A percentile compares a stretch with the other conserved stretches of the same genome.
These are phyloP conservation scores for Girardinichthys multiradiatus DNA, from an alignment of 2,113 vertebrate species.

Conservation along the genomic window DNA sequence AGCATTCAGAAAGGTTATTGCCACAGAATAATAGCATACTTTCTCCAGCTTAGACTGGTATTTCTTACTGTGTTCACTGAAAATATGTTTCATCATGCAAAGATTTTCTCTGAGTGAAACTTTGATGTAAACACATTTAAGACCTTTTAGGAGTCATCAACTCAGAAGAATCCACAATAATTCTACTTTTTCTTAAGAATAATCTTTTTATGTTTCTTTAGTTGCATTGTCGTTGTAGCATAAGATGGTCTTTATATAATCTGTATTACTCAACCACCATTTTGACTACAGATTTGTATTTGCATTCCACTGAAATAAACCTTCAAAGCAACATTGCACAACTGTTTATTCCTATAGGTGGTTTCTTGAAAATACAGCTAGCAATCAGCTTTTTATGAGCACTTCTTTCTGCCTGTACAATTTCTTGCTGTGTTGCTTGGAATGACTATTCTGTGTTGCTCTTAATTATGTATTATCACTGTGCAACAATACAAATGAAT, in stretches of 20 bases:
- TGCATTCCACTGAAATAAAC: neutral
- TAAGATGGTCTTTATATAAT: neutral
- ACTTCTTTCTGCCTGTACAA: neutral
- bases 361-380: too few relatives aligned
- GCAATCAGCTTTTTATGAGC: too few relatives aligned
- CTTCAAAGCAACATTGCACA: neutral
- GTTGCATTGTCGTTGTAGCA: neutral
- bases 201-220: neutral
- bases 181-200: neutral
- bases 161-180: neutral
- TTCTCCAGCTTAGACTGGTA: neutral
- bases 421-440: conserved; percentile 27
- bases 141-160: neutral
- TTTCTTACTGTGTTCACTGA: neutral
- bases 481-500: conserved; percentile 8
- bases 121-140: too few relatives aligned
- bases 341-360: too few relatives aligned
- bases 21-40: neutral
- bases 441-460: conserved; percentile 12
- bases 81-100: neutral
- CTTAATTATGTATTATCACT: conserved; percentile 21
- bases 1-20: neutral
- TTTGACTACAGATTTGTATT: neutral
- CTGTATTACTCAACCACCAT: too few relatives aligned
- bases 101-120: neutral